Evolutionary conservation across 2,888 invertebrate species (phyloP).

Genomic region (Platynereis dumerilii): DNA sequence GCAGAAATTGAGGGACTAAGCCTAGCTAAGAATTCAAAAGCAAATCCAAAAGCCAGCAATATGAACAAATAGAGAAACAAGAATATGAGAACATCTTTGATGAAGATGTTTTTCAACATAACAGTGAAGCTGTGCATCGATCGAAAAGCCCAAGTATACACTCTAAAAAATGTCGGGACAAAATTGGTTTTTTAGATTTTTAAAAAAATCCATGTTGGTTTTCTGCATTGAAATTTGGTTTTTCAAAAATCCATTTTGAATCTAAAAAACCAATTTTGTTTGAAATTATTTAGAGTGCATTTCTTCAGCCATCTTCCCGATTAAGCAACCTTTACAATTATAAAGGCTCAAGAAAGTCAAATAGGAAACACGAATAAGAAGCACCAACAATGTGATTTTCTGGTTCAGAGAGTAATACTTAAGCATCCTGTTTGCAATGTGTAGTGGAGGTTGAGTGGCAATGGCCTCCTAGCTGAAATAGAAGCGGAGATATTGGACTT

Average conservation of each 20-base stretch:
- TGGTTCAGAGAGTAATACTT: no score
- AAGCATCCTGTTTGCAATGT: neutral
- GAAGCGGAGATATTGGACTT: no score
- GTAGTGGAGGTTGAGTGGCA: neutral
- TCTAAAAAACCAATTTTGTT: no score
- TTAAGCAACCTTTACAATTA: no score
- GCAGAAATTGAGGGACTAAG: neutral
- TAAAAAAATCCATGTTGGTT: neutral
- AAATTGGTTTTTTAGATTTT: slow-evolving; percentile 35
- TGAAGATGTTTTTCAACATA: slow-evolving; percentile 54
- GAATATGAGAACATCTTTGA: slow-evolving; percentile 50
- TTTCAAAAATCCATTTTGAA: no score
- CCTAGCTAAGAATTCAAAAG: neutral
- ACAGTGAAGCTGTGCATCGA: slow-evolving; percentile 53
- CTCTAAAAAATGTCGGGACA: slow-evolving; percentile 41
- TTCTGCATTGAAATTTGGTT: no score
- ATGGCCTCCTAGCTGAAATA: no score
- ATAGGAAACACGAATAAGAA: no score
- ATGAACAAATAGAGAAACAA: slow-evolving; percentile 51
- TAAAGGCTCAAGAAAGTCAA: no score
- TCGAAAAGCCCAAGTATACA: slow-evolving; percentile 53
- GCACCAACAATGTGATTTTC: no score
- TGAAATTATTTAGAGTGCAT: no score
- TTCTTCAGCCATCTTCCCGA: no score
- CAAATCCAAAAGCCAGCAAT: slow-evolving; percentile 25